These are phyloP conservation scores for Fissipunctia ypsillon DNA, from an alignment of 2,888 invertebrate species.

Conservation along the genomic window DNA sequence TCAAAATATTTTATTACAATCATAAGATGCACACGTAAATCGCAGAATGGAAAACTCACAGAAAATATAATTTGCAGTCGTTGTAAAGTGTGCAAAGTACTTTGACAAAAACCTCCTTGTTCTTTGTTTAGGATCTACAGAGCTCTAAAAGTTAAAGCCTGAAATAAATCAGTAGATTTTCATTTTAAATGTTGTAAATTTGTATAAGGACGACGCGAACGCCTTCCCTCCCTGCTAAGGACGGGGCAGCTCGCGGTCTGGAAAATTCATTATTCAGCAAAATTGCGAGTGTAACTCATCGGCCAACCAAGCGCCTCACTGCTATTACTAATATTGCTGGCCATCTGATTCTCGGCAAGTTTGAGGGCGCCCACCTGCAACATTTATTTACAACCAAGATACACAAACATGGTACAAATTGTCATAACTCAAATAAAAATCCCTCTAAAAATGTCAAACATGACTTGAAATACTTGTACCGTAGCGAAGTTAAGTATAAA, in stretches of 20 bases:
- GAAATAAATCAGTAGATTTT: slow-evolving; percentile 66
- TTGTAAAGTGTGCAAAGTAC: slow-evolving; percentile 48
- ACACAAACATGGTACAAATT: slow-evolving; percentile 41
- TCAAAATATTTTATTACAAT: slow-evolving; percentile 19
- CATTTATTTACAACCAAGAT: slow-evolving; percentile 53
- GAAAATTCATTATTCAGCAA: slow-evolving; percentile 79
- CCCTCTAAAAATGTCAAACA: slow-evolving; percentile 55
- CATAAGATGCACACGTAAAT: slow-evolving; percentile 19
- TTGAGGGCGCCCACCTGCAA: slow-evolving; percentile 46
- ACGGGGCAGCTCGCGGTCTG: slow-evolving; percentile 67
- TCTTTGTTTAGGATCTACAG: slow-evolving; percentile 61
- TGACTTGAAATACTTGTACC: slow-evolving; percentile 50
- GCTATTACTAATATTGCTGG: slow-evolving; percentile 69
- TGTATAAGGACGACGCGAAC: slow-evolving; percentile 67
- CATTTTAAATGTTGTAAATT: slow-evolving; percentile 70
- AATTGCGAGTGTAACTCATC: slow-evolving; percentile 78
- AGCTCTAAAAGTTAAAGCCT: slow-evolving; percentile 56
- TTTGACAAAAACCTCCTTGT: slow-evolving; percentile 59
- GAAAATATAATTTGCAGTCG: slow-evolving; percentile 49
- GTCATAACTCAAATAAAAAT: slow-evolving; percentile 54
- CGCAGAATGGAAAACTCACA: slow-evolving; percentile 21
- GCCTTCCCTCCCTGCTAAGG: slow-evolving; percentile 63
- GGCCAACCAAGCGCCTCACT: slow-evolving; percentile 60
- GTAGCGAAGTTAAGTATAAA: slow-evolving; percentile 51
- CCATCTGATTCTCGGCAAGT: slow-evolving; percentile 70